Percentiles rank a stretch among this genome's conserved stretches.
Conservation (phyloP, 2,797 vertebrate genomes). For the Remorina albescens region DNA sequence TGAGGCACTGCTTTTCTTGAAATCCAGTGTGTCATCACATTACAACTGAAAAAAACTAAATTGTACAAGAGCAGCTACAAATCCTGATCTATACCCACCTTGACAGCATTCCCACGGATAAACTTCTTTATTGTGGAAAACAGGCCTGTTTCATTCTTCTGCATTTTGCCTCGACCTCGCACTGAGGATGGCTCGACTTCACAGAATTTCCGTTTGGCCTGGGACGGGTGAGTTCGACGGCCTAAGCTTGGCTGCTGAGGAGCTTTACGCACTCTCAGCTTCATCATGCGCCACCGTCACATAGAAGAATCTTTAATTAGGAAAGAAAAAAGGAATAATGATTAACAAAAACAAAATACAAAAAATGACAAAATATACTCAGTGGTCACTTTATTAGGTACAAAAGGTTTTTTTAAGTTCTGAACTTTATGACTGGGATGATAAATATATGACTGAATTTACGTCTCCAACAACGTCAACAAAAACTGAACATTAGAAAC, state of each 20-base stretch:
- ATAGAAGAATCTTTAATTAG: slow-evolving; percentile 87
- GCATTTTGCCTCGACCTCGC: slow-evolving; percentile 87
- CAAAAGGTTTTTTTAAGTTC: too few relatives aligned
- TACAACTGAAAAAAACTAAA: background rate
- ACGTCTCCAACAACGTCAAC: background rate
- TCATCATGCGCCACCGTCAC: slow-evolving; percentile 93
- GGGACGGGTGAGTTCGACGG: slow-evolving; percentile 85
- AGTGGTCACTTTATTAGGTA: background rate
- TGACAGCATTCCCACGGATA: slow-evolving; percentile 95
- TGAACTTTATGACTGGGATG: background rate
- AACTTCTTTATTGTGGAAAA: slow-evolving; percentile 97
- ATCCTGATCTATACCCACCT: slow-evolving; percentile 80
- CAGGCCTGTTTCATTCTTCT: slow-evolving; percentile 93
- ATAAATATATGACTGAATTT: background rate
- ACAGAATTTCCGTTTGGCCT: slow-evolving; percentile 94
- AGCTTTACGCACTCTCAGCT: slow-evolving; percentile 97
- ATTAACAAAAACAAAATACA: background rate
- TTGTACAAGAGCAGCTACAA: background rate
- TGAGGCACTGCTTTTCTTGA: background rate
- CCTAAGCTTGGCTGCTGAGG: slow-evolving; percentile 92
- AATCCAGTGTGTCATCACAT: background rate
- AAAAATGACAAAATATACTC: background rate
- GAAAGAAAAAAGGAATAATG: background rate
- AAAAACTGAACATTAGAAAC: background rate
- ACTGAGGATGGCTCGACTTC: slow-evolving; percentile 88